phyloP scores from a whole-genome alignment of 2,888 invertebrate species.

The Eudemis profundana region DNA sequence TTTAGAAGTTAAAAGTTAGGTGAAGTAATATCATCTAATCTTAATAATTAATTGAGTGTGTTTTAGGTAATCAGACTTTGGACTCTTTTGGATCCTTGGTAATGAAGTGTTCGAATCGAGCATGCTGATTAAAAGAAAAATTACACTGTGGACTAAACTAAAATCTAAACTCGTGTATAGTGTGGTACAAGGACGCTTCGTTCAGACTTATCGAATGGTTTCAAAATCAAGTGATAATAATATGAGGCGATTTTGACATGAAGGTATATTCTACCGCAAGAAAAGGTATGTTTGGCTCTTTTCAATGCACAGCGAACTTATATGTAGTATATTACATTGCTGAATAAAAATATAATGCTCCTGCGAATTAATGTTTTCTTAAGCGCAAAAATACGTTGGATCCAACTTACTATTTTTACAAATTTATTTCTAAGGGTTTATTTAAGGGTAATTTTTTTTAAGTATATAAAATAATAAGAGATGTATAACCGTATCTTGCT shows the following conservation, averaged over 20 bases:
- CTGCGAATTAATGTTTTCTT: background rate
- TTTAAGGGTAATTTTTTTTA: too few relatives aligned
- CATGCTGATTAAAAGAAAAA: constrained; percentile 36
- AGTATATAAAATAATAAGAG: too few relatives aligned
- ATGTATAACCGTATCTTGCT: too few relatives aligned
- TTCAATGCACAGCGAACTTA: constrained; percentile 31
- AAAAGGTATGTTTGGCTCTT: constrained; percentile 34
- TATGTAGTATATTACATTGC: background rate
- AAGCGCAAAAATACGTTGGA: too few relatives aligned
- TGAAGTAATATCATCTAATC: background rate
- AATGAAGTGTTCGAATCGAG: constrained; percentile 14
- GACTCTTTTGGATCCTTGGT: constrained; percentile 2
- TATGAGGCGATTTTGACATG: constrained; percentile 32
- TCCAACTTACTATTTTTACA: too few relatives aligned
- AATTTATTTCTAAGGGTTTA: too few relatives aligned
- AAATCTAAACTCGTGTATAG: constrained; percentile 25
- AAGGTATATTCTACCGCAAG: constrained; percentile 28
- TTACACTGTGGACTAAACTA: constrained; percentile 26
- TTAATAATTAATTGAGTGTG: constrained; percentile 6
- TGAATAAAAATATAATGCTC: background rate
- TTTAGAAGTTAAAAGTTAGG: too few relatives aligned
- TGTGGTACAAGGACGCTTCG: constrained; percentile 6
- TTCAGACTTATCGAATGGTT: constrained; percentile 1
- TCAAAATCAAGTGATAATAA: constrained; percentile 2
- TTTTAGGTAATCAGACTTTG: constrained; percentile 27